Evolutionary conservation across 2,797 vertebrate genomes (phyloP).

Genomic region (Holocentrus rufus): DNA sequence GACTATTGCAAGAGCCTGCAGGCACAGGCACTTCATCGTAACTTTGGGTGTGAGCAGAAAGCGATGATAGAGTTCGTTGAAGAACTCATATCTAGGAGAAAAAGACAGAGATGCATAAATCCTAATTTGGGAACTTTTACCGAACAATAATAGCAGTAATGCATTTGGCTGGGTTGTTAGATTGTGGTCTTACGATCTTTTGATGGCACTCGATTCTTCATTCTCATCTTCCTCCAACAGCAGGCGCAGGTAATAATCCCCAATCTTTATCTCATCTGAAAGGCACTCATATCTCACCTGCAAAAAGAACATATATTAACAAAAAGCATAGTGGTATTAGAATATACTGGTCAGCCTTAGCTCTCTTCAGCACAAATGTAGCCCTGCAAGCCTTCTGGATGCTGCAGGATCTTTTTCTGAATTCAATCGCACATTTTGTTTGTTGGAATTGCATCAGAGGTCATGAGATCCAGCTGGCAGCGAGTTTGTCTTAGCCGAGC

Average conservation of each 20-base stretch:
- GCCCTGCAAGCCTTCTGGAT: neutral
- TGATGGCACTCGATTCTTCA: conserved; percentile 94
- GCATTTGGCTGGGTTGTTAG: neutral
- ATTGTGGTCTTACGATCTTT: conserved; percentile 91
- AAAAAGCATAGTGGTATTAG: neutral
- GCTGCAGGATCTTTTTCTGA: neutral
- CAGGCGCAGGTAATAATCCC: conserved; percentile 97
- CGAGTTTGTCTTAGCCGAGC: neutral
- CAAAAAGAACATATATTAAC: neutral
- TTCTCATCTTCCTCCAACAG: conserved; percentile 97
- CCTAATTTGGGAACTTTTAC: neutral
- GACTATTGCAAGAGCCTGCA: conserved; percentile 97
- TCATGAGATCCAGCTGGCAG: neutral
- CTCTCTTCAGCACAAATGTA: neutral
- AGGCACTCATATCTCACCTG: conserved; percentile 99
- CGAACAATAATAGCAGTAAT: neutral
- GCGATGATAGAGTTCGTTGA: conserved; percentile 98
- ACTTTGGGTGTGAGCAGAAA: conserved; percentile 99
- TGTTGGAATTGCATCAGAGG: neutral
- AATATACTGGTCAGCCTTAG: neutral
- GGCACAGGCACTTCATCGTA: conserved; percentile 97
- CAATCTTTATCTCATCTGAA: conserved; percentile 98
- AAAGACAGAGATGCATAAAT: conserved; percentile 2
- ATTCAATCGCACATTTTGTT: neutral
- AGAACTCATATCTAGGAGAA: conserved; percentile 92